These are phyloP conservation scores for Mayetiola destructor DNA, from an alignment of 2,888 invertebrate species.

Conservation along the genomic window DNA sequence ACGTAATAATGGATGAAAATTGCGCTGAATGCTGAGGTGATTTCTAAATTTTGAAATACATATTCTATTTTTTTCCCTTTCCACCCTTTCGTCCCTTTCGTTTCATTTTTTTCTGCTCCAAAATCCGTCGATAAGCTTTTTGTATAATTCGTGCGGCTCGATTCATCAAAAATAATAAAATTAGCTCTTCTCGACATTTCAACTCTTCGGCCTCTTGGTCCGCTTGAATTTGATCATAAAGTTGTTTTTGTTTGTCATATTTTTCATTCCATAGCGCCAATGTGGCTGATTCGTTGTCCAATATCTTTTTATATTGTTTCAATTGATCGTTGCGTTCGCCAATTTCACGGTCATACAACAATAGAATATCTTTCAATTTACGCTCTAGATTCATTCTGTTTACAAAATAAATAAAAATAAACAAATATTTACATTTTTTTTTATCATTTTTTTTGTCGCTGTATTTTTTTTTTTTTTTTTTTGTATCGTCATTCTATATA, in stretches of 20 bases:
- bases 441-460: too few species aligned
- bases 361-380: neutral
- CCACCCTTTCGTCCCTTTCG: neutral
- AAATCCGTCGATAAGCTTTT: neutral
- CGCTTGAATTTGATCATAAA: neutral
- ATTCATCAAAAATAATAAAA: slow-evolving; percentile 7
- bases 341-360: neutral
- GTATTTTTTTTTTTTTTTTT: too few species aligned
- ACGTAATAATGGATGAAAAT: too few species aligned
- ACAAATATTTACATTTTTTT: too few species aligned
- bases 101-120: neutral
- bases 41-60: too few species aligned
- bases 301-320: neutral
- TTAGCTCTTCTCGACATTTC: neutral
- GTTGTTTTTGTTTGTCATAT: neutral
- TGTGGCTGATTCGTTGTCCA: neutral
- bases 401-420: neutral
- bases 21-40: too few species aligned
- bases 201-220: neutral
- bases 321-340: neutral
- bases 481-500: too few species aligned
- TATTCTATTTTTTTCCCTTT: slow-evolving; percentile 5
- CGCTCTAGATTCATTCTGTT: neutral
- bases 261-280: neutral
- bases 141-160: slow-evolving; percentile 3